Evolutionary conservation across 1,140 invertebrate species (phyloP), one percentile per base, ranked within the genome.

Genomic region (Bombyx mandarina): DNA sequence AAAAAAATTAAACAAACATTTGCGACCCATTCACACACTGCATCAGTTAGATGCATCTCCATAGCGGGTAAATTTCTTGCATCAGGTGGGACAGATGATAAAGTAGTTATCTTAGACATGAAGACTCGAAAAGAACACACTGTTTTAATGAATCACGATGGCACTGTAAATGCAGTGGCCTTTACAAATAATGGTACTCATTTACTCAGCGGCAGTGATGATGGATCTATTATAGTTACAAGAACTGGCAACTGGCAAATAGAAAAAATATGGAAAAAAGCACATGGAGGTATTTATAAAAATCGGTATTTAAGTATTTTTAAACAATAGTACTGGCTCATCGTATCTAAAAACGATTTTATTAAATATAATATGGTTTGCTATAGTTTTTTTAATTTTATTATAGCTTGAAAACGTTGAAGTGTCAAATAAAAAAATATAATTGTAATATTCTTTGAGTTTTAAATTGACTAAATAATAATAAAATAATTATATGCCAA

Each of bases 51-150:
- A 67, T 91, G 91, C 67, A 72, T 98, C 4, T 90, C 93, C 1
- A 88, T 90, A 22, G 91, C 89, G n/a, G 91, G 90, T 26, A 91
- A 93, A 69, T 94, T 93, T 82, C 81, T 98, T 50, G 96, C 95
- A 9, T 96, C 95, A 22, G 96, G 96, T 8, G 93, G 95, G 49
- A 91, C 93, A n/a, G 97, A 99, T 89, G 97, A 98, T 88, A 92
- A 92, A 51, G 93, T 98, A 63, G 92, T 94, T 52, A 81, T 99
- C 1, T 96, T 97, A 70, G 94, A 98, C 79, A 91, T 99, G 86
- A 90, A 91, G 54, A 90, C 89, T 1, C 88, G 95, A 35, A 92
- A 90, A 63, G 95, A 97, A 79, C 90, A 92, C 71, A 95, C 94
- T 45, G 91, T 93, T 61, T 79, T 99, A 12, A 91, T 93, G 67